A percentile compares a stretch with the other conserved stretches of the same genome.
These are phyloP conservation scores for Percina caprodes DNA, from an alignment of 2,113 vertebrate species.

Conservation along the genomic window DNA sequence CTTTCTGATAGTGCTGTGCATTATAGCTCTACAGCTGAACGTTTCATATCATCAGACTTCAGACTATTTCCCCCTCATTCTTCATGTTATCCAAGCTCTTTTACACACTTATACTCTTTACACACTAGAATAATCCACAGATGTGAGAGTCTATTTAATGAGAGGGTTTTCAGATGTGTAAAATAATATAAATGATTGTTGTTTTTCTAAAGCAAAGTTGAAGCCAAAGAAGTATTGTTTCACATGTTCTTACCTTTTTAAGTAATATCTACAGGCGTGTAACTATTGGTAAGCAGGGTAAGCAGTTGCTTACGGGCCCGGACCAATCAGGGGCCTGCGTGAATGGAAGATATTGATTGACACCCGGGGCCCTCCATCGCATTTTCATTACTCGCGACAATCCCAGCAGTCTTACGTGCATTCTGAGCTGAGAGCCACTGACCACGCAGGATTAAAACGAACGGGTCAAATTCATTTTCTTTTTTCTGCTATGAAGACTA, in stretches of 20 bases:
- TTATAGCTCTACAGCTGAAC: neutral
- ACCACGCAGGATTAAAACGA: too few relatives aligned
- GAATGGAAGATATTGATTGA: too few relatives aligned
- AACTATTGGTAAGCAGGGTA: too few relatives aligned
- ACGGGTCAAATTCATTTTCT: too few relatives aligned
- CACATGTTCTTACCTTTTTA: neutral
- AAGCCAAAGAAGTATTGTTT: neutral
- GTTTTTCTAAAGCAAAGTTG: neutral
- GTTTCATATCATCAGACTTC: conserved; percentile 25
- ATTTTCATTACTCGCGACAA: too few relatives aligned
- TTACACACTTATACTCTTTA: neutral
- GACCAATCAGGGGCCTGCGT: too few relatives aligned
- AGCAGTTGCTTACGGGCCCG: too few relatives aligned
- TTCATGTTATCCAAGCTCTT: conserved; percentile 14
- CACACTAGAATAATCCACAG: neutral
- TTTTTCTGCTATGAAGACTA: too few relatives aligned
- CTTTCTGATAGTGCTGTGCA: conserved; percentile 18
- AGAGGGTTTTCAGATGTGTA: neutral
- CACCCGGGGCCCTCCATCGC: too few relatives aligned
- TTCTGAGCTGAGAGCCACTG: too few relatives aligned
- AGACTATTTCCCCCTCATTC: neutral
- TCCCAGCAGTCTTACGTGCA: too few relatives aligned
- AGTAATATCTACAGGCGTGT: neutral
- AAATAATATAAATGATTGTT: neutral
- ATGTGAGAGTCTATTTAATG: conserved; percentile 15